A percentile compares a stretch with the other conserved stretches of the same genome.
Evolutionary conservation across 2,113 vertebrate species (phyloP).

Genomic region (Gnathonemus echidnorhynchus): DNA sequence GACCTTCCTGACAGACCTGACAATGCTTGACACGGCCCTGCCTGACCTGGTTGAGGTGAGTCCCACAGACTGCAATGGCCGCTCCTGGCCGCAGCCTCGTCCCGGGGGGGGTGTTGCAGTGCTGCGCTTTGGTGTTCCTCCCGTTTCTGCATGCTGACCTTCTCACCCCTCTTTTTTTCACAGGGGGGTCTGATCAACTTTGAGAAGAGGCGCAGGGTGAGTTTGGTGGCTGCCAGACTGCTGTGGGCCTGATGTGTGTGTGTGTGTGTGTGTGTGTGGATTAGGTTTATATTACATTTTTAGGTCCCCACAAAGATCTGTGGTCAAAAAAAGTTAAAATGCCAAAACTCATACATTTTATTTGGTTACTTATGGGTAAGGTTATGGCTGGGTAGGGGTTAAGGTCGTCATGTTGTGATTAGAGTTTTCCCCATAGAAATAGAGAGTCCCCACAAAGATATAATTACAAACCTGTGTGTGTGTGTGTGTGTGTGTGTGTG

Average conservation of each 20-base stretch:
- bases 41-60: conserved; percentile 80
- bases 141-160: conserved; percentile 13
- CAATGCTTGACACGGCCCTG: conserved; percentile 86
- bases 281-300: too few relatives aligned
- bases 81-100: not conserved
- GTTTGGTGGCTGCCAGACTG: conserved; percentile 24
- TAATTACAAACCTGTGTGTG: too few relatives aligned
- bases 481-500: too few relatives aligned
- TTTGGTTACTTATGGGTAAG: too few relatives aligned
- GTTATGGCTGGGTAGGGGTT: too few relatives aligned
- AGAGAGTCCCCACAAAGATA: too few relatives aligned
- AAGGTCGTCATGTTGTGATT: too few relatives aligned
- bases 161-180: conserved; percentile 37
- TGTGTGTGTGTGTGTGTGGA: not conserved
- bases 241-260: not conserved
- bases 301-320: too few relatives aligned
- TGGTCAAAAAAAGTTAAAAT: too few relatives aligned
- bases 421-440: too few relatives aligned
- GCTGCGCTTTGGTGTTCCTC: conserved; percentile 34
- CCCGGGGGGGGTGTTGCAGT: not conserved
- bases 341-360: too few relatives aligned
- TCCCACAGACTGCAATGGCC: not conserved
- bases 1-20: conserved; percentile 84
- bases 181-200: conserved; percentile 91
- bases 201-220: conserved; percentile 87